Conservation (phyloP, 2,797 vertebrate genomes). For the Micromesistius poutassou region DNA sequence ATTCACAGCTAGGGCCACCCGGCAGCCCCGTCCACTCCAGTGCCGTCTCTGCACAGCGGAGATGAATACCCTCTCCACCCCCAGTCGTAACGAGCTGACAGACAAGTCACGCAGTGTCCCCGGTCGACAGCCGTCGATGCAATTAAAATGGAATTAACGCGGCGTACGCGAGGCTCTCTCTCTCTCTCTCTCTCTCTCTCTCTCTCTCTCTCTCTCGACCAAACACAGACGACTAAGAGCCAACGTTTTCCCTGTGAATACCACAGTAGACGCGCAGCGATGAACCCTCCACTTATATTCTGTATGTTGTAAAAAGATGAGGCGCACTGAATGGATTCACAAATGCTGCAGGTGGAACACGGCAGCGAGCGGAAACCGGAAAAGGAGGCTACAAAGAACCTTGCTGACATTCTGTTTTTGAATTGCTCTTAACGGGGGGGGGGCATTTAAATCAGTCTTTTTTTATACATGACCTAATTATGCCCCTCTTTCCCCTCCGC, state of each 20-base stretch:
- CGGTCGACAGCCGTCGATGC: conserved; percentile 52
- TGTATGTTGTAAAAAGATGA: conserved; percentile 29
- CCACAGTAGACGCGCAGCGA: conserved; percentile 39
- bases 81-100: conserved; percentile 33
- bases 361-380: background rate
- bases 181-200: background rate
- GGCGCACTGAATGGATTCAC: conserved; percentile 47
- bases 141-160: conserved; percentile 63
- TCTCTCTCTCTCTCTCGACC: conserved; percentile 8
- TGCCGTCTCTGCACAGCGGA: background rate
- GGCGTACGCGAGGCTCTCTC: conserved; percentile 16
- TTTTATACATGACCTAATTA: conserved; percentile 58
- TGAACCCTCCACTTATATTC: conserved; percentile 32
- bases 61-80: conserved; percentile 42
- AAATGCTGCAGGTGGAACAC: conserved; percentile 16
- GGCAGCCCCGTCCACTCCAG: background rate
- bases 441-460: conserved; percentile 39
- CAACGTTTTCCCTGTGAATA: conserved; percentile 28
- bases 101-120: conserved; percentile 37
- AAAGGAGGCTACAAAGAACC: conserved; percentile 7
- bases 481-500: conserved; percentile 22
- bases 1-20: conserved; percentile 38
- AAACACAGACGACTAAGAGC: conserved; percentile 36
- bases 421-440: conserved; percentile 35
- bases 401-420: conserved; percentile 48